These are phyloP conservation scores for Chinchilla lanigera DNA, from an alignment of 2,113 vertebrate species.

Conservation along the genomic window DNA sequence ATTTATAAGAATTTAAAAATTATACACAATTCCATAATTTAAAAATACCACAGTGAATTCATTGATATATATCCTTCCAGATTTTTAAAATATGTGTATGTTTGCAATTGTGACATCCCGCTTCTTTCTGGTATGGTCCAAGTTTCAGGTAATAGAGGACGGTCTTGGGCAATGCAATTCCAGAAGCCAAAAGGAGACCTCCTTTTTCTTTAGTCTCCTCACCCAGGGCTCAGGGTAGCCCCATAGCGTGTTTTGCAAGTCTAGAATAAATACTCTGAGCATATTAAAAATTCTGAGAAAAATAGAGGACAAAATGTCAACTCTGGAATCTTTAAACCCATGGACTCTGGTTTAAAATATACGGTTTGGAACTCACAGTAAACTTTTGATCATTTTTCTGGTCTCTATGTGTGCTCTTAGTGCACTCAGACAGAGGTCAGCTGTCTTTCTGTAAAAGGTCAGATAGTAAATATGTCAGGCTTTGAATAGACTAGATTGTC, in stretches of 20 bases:
- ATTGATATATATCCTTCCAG: not conserved
- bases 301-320: not conserved
- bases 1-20: conserved; percentile 1
- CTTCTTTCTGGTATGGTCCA: not conserved
- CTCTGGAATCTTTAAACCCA: not conserved
- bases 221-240: not conserved
- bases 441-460: not conserved
- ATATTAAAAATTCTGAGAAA: conserved; percentile 2
- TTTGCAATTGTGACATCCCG: not conserved
- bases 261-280: not conserved
- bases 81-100: not conserved
- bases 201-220: not conserved
- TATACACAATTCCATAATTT: not conserved
- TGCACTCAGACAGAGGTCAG: not conserved
- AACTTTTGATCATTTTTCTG: not conserved
- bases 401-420: not conserved
- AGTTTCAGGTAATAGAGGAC: not conserved
- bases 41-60: conserved; percentile 16
- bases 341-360: not conserved
- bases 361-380: not conserved
- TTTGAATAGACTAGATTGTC: not conserved
- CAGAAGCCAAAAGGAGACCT: not conserved
- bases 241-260: not conserved
- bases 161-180: not conserved
- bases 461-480: not conserved